phyloP scores from a whole-genome alignment of 2,797 vertebrate species.

The Semotilus atromaculatus region DNA sequence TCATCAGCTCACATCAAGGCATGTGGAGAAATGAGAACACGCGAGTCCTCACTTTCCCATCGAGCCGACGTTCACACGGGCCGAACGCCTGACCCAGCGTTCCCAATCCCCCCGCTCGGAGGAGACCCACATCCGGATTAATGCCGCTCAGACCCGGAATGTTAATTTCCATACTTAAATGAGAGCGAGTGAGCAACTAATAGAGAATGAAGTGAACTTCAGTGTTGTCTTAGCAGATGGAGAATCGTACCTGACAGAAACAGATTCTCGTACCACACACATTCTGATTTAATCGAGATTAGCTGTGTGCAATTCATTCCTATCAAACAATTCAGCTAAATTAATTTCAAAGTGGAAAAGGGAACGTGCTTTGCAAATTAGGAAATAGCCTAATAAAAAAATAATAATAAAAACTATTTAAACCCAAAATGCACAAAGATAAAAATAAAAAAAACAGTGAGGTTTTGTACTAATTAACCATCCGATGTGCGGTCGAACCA shows the following conservation, averaged over 20 bases:
- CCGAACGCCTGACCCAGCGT: slow-evolving; percentile 36
- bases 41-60: slow-evolving; percentile 51
- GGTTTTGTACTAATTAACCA: slow-evolving; percentile 48
- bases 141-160: slow-evolving; percentile 56
- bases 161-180: slow-evolving; percentile 65
- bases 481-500: slow-evolving; percentile 36
- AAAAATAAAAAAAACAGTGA: slow-evolving; percentile 26
- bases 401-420: slow-evolving; percentile 6
- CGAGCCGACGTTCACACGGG: slow-evolving; percentile 29
- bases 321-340: slow-evolving; percentile 45
- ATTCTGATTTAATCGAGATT: slow-evolving; percentile 29
- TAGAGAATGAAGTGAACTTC: slow-evolving; percentile 62
- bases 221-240: background rate
- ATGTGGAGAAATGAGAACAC: slow-evolving; percentile 61
- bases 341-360: slow-evolving; percentile 24
- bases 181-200: slow-evolving; percentile 62
- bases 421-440: slow-evolving; percentile 17
- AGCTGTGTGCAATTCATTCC: slow-evolving; percentile 33
- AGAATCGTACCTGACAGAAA: slow-evolving; percentile 56
- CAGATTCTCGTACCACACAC: background rate
- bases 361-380: slow-evolving; percentile 12
- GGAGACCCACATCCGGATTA: slow-evolving; percentile 55
- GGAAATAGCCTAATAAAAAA: no score
- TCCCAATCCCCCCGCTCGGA: slow-evolving; percentile 42
- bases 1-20: slow-evolving; percentile 60